Evolutionary conservation across 2,113 vertebrate genomes (phyloP).

Genomic region (Lepidiolamprologus cunningtoni): DNA sequence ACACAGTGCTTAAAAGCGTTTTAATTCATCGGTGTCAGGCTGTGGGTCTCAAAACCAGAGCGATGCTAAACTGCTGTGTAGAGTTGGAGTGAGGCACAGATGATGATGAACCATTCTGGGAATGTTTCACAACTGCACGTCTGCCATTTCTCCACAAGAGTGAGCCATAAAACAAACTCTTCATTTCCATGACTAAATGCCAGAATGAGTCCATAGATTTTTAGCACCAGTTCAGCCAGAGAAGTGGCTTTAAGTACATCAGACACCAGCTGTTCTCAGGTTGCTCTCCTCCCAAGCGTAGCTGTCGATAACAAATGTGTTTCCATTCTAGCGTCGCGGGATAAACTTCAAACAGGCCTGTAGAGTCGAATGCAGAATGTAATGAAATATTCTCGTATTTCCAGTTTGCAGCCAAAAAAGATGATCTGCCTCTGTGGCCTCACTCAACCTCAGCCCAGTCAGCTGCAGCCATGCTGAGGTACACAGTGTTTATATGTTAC

Average conservation of each 20-base stretch:
- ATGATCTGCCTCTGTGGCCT: not conserved
- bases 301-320: not conserved
- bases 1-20: not conserved
- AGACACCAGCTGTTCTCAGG: not conserved
- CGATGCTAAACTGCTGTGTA: not conserved
- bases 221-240: not conserved
- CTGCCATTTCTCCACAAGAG: not conserved
- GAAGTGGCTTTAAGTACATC: not conserved
- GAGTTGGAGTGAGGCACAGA: not conserved
- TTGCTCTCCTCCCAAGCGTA: not conserved
- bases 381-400: not conserved
- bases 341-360: not conserved
- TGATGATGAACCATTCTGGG: not conserved
- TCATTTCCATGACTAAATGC: not conserved
- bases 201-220: not conserved
- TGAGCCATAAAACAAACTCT: not conserved
- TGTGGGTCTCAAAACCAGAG: not conserved
- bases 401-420: not conserved
- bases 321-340: not conserved
- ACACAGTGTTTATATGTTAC: not conserved
- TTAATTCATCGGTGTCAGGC: not conserved
- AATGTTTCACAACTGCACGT: not conserved
- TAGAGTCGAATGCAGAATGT: not conserved
- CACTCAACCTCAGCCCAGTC: not conserved
- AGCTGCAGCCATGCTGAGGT: not conserved